A percentile compares a stretch with the other conserved stretches of the same genome.
Evolutionary conservation across 2,797 vertebrate genomes (phyloP).

Genomic region (Xenopus petersii): DNA sequence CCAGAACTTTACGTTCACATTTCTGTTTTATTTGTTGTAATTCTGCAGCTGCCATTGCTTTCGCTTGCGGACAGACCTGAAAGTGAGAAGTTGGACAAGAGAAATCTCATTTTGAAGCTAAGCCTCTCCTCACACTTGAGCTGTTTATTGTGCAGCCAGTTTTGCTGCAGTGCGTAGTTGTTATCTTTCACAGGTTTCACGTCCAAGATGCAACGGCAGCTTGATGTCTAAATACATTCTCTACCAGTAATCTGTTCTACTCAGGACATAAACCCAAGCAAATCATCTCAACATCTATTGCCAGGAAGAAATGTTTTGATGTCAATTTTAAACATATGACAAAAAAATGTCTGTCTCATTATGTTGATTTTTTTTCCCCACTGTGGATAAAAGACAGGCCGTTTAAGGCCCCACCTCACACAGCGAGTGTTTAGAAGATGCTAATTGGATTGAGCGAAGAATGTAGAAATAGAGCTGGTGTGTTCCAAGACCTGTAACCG

Average conservation of each 20-base stretch:
- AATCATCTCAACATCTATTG: slow-evolving; percentile 33
- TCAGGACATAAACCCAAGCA: slow-evolving; percentile 14
- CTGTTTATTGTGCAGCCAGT: slow-evolving; percentile 32
- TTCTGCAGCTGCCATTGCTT: neutral
- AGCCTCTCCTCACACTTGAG: neutral
- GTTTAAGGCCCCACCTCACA: slow-evolving; percentile 24
- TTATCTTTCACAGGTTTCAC: slow-evolving; percentile 39
- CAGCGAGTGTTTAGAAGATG: slow-evolving; percentile 47
- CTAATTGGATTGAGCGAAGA: slow-evolving; percentile 37
- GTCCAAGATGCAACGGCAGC: slow-evolving; percentile 45
- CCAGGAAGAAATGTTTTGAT: slow-evolving; percentile 46
- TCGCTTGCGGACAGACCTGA: slow-evolving; percentile 1
- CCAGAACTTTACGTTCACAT: neutral
- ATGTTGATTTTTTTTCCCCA: slow-evolving; percentile 54
- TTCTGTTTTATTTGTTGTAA: neutral
- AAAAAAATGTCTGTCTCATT: slow-evolving; percentile 49
- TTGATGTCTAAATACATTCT: slow-evolving; percentile 38
- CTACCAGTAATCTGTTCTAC: slow-evolving; percentile 33
- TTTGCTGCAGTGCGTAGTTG: slow-evolving; percentile 23
- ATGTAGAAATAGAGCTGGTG: slow-evolving; percentile 23
- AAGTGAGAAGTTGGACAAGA: slow-evolving; percentile 18
- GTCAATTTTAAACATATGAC: slow-evolving; percentile 55
- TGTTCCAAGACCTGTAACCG: slow-evolving; percentile 4
- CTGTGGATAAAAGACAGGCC: slow-evolving; percentile 56
- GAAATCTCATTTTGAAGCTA: neutral